Evolutionary conservation across 2,888 invertebrate species (phyloP).

Genomic region (Eustalomyia histrio): DNA sequence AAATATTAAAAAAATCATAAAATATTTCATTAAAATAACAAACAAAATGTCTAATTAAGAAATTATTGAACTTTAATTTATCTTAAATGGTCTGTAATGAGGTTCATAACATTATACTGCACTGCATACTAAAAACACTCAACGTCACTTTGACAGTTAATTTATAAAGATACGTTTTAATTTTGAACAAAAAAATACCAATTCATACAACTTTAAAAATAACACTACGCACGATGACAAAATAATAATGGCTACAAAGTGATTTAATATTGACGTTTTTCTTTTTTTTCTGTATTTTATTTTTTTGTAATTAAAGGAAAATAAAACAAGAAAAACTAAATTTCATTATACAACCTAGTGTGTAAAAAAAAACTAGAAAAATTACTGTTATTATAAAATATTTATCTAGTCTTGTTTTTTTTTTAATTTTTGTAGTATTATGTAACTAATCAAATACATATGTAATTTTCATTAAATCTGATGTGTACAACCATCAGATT

Average conservation of each 20-base stretch:
- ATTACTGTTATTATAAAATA: constrained; percentile 10
- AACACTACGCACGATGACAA: constrained; percentile 17
- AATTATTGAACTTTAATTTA: background rate
- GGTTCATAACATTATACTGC: background rate
- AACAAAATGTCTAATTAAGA: background rate
- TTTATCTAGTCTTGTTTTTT: background rate
- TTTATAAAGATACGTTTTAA: background rate
- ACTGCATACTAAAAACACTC: background rate
- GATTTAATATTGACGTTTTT: background rate
- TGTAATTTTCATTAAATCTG: background rate
- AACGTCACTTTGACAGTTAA: constrained; percentile 9
- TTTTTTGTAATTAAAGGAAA: constrained; percentile 36
- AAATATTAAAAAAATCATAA: background rate
- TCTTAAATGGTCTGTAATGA: background rate
- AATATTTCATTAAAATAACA: background rate
- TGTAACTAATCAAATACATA: constrained; percentile 14
- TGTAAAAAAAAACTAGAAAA: constrained; percentile 24
- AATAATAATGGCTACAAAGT: constrained; percentile 16
- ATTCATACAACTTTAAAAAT: background rate
- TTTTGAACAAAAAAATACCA: background rate
- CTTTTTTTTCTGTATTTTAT: constrained; percentile 8
- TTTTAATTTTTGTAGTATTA: constrained; percentile 9
- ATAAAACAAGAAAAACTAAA: constrained; percentile 1
- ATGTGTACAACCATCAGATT: constrained; percentile 1
- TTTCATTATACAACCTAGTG: background rate